A percentile compares a stretch with the other conserved stretches of the same genome.
These are phyloP conservation scores for Pantherophis guttatus DNA, from an alignment of 2,113 vertebrate genomes.

Conservation along the genomic window DNA sequence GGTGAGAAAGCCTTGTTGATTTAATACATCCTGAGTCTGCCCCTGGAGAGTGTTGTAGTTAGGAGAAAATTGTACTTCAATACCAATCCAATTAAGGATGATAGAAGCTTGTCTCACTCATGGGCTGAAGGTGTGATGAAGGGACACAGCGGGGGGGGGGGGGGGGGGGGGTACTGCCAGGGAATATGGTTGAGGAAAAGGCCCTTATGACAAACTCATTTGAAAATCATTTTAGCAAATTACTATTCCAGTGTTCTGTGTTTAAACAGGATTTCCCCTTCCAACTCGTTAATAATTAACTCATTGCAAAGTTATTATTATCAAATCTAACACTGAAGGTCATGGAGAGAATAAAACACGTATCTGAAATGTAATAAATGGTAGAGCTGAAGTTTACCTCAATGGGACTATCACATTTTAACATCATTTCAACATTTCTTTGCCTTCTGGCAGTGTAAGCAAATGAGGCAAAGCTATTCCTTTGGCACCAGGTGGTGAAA, in stretches of 20 bases:
- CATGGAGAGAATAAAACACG: slow-evolving; percentile 60
- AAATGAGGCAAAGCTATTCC: slow-evolving; percentile 60
- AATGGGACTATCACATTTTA: slow-evolving; percentile 51
- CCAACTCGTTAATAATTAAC: slow-evolving; percentile 65
- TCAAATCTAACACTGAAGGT: slow-evolving; percentile 65
- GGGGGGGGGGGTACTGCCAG: neutral
- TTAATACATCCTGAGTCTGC: neutral
- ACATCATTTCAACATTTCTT: slow-evolving; percentile 60
- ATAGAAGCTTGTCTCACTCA: neutral
- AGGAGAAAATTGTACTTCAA: neutral
- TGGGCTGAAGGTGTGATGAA: neutral
- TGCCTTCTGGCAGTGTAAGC: slow-evolving; percentile 60
- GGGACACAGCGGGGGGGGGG: neutral
- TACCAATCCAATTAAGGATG: neutral
- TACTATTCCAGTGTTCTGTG: slow-evolving; percentile 66
- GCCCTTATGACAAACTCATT: slow-evolving; percentile 43
- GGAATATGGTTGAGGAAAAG: neutral
- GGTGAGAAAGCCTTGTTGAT: neutral
- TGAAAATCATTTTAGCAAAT: slow-evolving; percentile 50
- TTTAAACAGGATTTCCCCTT: slow-evolving; percentile 55
- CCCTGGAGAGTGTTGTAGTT: neutral
- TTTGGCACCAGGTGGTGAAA: slow-evolving; percentile 52
- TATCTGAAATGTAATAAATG: slow-evolving; percentile 64
- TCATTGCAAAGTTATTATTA: slow-evolving; percentile 63
- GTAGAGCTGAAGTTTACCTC: slow-evolving; percentile 58